These are phyloP conservation scores for Oncorhynchus nerka DNA, from an alignment of 2,113 vertebrate species.

Conservation along the genomic window DNA sequence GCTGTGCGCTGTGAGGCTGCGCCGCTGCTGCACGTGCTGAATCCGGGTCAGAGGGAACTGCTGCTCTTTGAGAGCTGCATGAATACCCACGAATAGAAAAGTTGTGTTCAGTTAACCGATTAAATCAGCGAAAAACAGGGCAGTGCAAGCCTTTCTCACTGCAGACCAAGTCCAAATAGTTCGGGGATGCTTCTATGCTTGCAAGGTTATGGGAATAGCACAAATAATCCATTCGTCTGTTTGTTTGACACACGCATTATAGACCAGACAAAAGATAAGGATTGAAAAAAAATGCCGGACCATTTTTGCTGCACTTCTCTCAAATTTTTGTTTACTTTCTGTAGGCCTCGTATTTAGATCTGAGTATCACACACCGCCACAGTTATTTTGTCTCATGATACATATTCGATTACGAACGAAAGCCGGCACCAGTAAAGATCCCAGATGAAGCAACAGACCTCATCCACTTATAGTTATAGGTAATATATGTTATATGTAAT, in stretches of 20 bases:
- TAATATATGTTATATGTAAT: too few species aligned
- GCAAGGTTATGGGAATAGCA: slow-evolving; percentile 58
- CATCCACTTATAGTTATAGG: too few species aligned
- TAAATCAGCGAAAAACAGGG: slow-evolving; percentile 85
- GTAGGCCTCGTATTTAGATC: slow-evolving; percentile 36
- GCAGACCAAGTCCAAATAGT: slow-evolving; percentile 59
- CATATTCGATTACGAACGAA: slow-evolving; percentile 74
- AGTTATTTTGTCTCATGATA: slow-evolving; percentile 74
- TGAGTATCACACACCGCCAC: slow-evolving; percentile 73
- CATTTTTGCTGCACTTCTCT: slow-evolving; percentile 66
- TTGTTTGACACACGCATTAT: slow-evolving; percentile 53
- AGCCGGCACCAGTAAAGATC: slow-evolving; percentile 63
- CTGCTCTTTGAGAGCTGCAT: slow-evolving; percentile 85
- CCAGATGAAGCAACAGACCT: neutral
- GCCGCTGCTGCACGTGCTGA: slow-evolving; percentile 53
- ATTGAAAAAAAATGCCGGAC: slow-evolving; percentile 24
- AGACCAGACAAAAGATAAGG: slow-evolving; percentile 28
- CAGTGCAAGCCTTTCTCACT: slow-evolving; percentile 68
- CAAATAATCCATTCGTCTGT: slow-evolving; percentile 56
- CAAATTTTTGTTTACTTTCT: slow-evolving; percentile 68
- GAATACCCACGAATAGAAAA: slow-evolving; percentile 95
- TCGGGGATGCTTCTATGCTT: slow-evolving; percentile 34
- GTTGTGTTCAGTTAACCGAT: slow-evolving; percentile 93
- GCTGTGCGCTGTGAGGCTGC: slow-evolving; percentile 46
- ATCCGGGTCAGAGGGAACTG: slow-evolving; percentile 73